Percentiles rank a stretch among this genome's conserved stretches.
Conservation (phyloP, 2,797 vertebrate genomes). For the Huso huso region DNA sequence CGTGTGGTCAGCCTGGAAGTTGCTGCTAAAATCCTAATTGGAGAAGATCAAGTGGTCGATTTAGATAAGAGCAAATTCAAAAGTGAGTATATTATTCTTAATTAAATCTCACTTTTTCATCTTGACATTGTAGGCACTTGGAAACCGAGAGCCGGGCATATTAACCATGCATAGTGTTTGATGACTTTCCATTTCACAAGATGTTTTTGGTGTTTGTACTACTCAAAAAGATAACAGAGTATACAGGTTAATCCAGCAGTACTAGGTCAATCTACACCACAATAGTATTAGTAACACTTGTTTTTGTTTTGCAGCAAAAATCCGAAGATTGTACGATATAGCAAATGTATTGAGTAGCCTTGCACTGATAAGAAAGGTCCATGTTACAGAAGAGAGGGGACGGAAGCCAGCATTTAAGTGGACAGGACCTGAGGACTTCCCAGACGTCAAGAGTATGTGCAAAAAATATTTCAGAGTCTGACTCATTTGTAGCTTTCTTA, state of each 20-base stretch:
- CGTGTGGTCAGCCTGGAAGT: constrained; percentile 85
- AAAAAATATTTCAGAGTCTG: too few species aligned
- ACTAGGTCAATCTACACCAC: too few species aligned
- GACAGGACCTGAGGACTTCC: constrained; percentile 75
- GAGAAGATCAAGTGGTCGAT: constrained; percentile 81
- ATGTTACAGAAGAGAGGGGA: constrained; percentile 79
- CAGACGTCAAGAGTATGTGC: constrained; percentile 57
- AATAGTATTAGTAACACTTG: neutral
- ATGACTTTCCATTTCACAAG: neutral
- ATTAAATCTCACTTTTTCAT: neutral
- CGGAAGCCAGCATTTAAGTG: constrained; percentile 91
- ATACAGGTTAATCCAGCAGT: too few species aligned
- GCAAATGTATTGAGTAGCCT: constrained; percentile 93
- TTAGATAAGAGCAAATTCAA: constrained; percentile 95
- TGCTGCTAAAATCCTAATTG: constrained; percentile 93
- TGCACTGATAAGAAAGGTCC: constrained; percentile 90
- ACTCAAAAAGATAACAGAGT: too few species aligned
- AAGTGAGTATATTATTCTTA: constrained; percentile 67
- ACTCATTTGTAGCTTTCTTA: neutral
- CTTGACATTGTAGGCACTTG: neutral
- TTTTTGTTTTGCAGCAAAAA: constrained; percentile 72
- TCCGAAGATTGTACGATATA: constrained; percentile 89
- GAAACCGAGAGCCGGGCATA: too few species aligned
- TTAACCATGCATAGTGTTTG: neutral
- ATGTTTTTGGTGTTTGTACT: neutral